These are phyloP conservation scores for Enteromius treurensis DNA, from an alignment of 2,797 vertebrate genomes.

Conservation along the genomic window DNA sequence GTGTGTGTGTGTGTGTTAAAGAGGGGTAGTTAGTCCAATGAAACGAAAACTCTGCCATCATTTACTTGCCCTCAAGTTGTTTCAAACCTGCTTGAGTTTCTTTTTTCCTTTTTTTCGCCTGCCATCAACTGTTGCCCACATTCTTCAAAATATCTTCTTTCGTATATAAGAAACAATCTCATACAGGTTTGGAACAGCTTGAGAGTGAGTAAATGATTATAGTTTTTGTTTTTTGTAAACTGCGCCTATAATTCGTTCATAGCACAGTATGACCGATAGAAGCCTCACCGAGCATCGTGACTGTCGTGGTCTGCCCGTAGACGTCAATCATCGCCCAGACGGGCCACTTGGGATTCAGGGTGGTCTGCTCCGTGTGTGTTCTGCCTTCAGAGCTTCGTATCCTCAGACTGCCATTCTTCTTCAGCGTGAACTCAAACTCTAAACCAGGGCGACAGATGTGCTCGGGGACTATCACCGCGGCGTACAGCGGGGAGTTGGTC, in stretches of 20 bases:
- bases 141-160: neutral
- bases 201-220: neutral
- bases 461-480: constrained; percentile 68
- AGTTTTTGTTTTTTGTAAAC: neutral
- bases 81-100: no score
- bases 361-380: constrained; percentile 43
- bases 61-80: neutral
- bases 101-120: no score
- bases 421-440: constrained; percentile 80
- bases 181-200: neutral
- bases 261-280: neutral
- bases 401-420: constrained; percentile 62
- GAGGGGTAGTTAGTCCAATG: neutral
- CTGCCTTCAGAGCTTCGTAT: neutral
- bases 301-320: constrained; percentile 79
- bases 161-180: neutral
- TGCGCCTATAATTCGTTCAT: neutral
- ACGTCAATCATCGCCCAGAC: constrained; percentile 86
- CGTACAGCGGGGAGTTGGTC: constrained; percentile 69
- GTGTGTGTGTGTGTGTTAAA: neutral
- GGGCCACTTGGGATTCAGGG: constrained; percentile 65
- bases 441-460: constrained; percentile 52
- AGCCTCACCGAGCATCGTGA: constrained; percentile 78
- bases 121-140: neutral
- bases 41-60: neutral